Base-by-base conservation (phyloP, 2,797 vertebrate genomes). In the Crocodylus rhombifer region DNA sequence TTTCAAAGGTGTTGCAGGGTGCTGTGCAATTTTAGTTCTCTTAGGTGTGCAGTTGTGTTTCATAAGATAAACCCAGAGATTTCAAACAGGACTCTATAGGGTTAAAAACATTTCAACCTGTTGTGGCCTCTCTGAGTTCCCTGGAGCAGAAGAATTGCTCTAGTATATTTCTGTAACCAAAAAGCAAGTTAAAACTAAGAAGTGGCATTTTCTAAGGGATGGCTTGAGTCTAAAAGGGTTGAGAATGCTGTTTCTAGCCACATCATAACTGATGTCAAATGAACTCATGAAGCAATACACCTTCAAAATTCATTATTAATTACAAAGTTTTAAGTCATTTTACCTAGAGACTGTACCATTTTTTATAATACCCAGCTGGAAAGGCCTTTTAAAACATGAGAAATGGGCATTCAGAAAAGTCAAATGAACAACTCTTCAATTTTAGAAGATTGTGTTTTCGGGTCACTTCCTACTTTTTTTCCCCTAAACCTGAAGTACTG, bases 361-460 rank as follows among this genome's bases (percentile, higher is more conserved):
- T 86, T 95, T 87, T 90, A 14, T 92, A 80, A 64, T 33, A 75
- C 13, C 61, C 25, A 84, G 28, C 1, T 84, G 20, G 75, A 88
- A 65, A 80, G 84, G 15, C 80, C n/a, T 25, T 78, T 23, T 69
- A 90, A 94, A 94, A 93, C n/a, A 1, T 11, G 28, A 81, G 56
- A 89, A 95, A 80, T 58, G 28, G 5, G 6, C n/a, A 88, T 91
- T 55, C 25, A 90, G 9, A 20, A 87, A 92, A 61, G 42, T 76
- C 76, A 87, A 86, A 25, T 75, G 25, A 96, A 89, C n/a, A 79
- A 14, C 5, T 42, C 1, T 60, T 86, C 3, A 42, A 56, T 79
- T 84, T 73, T 23, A 81, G 76, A 94, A 65, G 85, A 81, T 65
- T 80, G 89, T 95, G 15, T 88, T 93, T 95, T 65, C 17, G 89